Base-by-base conservation (phyloP, 2,113 vertebrate species). In the Pungitius pungitius region DNA sequence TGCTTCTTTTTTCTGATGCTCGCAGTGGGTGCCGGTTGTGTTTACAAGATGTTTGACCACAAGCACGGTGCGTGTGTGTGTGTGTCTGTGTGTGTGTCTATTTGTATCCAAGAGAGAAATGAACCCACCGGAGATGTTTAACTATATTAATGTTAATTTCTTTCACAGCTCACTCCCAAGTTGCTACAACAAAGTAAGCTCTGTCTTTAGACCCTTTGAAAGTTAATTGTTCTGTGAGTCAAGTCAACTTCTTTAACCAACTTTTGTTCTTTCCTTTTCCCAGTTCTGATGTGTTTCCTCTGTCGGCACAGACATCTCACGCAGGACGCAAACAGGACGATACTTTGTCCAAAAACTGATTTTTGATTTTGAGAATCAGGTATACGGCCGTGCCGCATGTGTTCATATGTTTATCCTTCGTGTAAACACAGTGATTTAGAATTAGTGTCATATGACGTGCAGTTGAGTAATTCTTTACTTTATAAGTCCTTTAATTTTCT, bases 1-100 rank as follows among this genome's bases (percentile, higher is more conserved):
- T 85, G 87, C 57, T 89, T 93, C 56, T 43, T 93, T 30, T n/a
- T 92, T 0, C 39, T 93, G 64, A 71, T 55, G 45, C 45, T 94
- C 42, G 66, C 67, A 7, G 78, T 66, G 58, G 71, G 77, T 15
- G 60, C 54, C 0, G 57, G 10, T 69, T 90, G 72, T 11, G 9
- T 91, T 22, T 74, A 78, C 75, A 82, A 54, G 27, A 83, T 67
- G 68, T 58, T 68, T 26, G 49, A 73, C 4, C 7, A 51, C 18
- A 51, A 56, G 7, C 69, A 52, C 87, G 86, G 90, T 91, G 61
- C 33, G 82, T 70, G 9, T 33, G 9, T 20, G 11, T 35, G 2
- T 64, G 63, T 43, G 14, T 59, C 3, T 62, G 47, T 49, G 20
- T 49, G 20, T 49, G 2, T n/a, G 20, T 22, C 20, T 49, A 24